Base-by-base conservation (phyloP, 2,888 invertebrate genomes). In the Microplitis manilae region DNA sequence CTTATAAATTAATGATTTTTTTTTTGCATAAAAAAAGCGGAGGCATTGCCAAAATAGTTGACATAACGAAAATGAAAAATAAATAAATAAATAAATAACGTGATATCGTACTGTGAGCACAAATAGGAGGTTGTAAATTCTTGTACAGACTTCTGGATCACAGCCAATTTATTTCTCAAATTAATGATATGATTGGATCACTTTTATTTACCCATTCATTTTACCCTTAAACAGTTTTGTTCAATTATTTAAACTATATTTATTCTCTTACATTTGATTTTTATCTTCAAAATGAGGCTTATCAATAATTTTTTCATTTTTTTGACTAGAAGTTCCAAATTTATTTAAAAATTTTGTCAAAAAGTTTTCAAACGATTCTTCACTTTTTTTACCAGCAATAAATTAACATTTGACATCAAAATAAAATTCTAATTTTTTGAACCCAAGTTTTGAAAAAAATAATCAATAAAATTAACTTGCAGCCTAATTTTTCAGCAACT, bases 111-210 rank as follows among this genome's bases (percentile, higher is more conserved):
- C 8, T 62, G 17, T 17, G 62, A 62, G 62, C 15, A 62, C 15
- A 62, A 62, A 62, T 17, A 15, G 17, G 20, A 7, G 17, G 17
- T 67, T 73, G 73, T 73, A 73, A 73, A 73, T 65, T 65, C 50
- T 13, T 73, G 65, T 67, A 59, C 59, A 30, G 38, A 73, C 65
- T 15, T 65, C 67, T 73, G 73, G 73, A 73, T 20, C 17, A 38
- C 50, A 61, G 61, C 74, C 68, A 68, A 60, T 60, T 17, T 39
- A 17, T 73, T 75, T 69, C 38, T 74, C 17, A 60, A 68, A 74
- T 68, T 38, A 74, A 67, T 67, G 68, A 68, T 68, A 68, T 68
- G 68, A 74, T 74, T 67, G 74, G 68, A 74, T 74, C 74, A 74
- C 68, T 68, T 74, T 68, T 74, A 61, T 74, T 74, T 68, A 59